Conservation (phyloP, 2,888 invertebrate species). For the Papilio protenor region DNA sequence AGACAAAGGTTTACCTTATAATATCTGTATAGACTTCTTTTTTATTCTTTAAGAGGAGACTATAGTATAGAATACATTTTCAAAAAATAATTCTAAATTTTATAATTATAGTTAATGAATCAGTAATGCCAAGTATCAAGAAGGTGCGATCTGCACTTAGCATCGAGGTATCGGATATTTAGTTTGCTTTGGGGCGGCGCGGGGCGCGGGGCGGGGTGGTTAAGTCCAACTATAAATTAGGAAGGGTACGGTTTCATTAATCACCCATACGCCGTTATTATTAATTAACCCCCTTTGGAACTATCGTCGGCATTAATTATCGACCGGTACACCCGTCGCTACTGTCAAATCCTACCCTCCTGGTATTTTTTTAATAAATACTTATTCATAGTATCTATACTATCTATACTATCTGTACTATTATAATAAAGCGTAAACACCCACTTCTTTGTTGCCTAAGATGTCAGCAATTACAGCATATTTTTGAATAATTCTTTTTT, state of each 20-base stretch:
- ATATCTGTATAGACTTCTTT: too few species aligned
- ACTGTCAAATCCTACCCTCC: slow-evolving; percentile 69
- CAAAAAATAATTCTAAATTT: not conserved
- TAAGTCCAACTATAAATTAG: slow-evolving; percentile 85
- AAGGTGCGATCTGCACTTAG: slow-evolving; percentile 56
- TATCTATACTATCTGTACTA: too few species aligned
- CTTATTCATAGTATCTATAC: not conserved
- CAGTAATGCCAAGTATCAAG: slow-evolving; percentile 61
- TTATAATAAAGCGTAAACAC: too few species aligned
- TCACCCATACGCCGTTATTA: slow-evolving; percentile 85
- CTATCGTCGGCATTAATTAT: slow-evolving; percentile 80
- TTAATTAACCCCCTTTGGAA: slow-evolving; percentile 83
- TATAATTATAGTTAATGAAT: slow-evolving; percentile 4
- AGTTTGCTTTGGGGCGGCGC: slow-evolving; percentile 80
- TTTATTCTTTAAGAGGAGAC: too few species aligned
- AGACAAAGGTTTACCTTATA: too few species aligned
- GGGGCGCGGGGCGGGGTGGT: slow-evolving; percentile 71
- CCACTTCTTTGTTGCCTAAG: too few species aligned
- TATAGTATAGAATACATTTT: not conserved
- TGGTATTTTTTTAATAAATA: slow-evolving; percentile 39
- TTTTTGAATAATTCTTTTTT: too few species aligned
- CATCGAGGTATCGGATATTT: slow-evolving; percentile 84
- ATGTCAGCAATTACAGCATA: too few species aligned
- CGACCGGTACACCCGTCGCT: slow-evolving; percentile 64
- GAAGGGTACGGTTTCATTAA: slow-evolving; percentile 85